These are phyloP conservation scores for human DNA, from an alignment of 2,113 vertebrate genomes.

Conservation along the genomic window GRCh38 chr4:138235501-138236000, in stretches of 20 bases:
- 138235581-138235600: background rate
- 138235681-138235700: slow-evolving; percentile 79
- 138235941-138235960: background rate
- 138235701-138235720: slow-evolving; percentile 62
- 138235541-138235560: background rate
- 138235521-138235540: slow-evolving; percentile 49
- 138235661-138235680: background rate
- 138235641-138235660: background rate
- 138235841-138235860: background rate
- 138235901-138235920: background rate
- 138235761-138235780: slow-evolving; percentile 37
- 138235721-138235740: slow-evolving; percentile 47
- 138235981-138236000: background rate
- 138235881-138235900: background rate
- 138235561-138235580: background rate
- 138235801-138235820: slow-evolving; percentile 59
- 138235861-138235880: background rate
- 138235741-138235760: slow-evolving; percentile 4
- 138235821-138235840: slow-evolving; percentile 50
- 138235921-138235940: background rate
- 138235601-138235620: background rate
- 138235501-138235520: background rate
- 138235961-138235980: background rate
- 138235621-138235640: background rate
- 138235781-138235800: slow-evolving; percentile 20